Percentiles rank a stretch among this genome's conserved stretches.
Evolutionary conservation across 2,797 vertebrate species (phyloP).

Genomic region (Ficedula albicollis): DNA sequence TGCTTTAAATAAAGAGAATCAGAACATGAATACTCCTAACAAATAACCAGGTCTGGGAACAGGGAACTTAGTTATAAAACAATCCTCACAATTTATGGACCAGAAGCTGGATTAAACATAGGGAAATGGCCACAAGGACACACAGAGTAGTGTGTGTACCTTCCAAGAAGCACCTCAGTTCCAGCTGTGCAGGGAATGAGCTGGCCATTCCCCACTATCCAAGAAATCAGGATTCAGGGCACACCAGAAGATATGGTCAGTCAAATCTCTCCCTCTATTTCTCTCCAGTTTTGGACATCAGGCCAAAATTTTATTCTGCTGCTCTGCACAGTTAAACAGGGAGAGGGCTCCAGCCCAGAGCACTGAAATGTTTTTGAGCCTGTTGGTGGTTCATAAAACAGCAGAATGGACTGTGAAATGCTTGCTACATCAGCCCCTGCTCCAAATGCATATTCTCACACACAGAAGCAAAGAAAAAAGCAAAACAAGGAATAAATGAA

Average conservation of each 20-base stretch:
- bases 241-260: background rate
- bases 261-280: background rate
- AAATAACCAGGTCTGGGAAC: background rate
- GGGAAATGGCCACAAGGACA: background rate
- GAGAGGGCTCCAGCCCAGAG: background rate
- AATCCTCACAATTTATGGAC: background rate
- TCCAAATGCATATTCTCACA: background rate
- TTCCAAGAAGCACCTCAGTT: background rate
- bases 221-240: background rate
- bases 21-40: background rate
- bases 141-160: accelerated
- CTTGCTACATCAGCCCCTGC: background rate
- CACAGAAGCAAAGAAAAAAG: background rate
- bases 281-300: background rate
- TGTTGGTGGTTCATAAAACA: background rate
- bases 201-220: background rate
- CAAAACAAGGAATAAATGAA: background rate
- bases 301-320: background rate
- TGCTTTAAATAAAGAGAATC: background rate
- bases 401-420: background rate
- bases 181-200: background rate
- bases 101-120: background rate
- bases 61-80: background rate
- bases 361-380: background rate
- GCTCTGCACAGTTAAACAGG: background rate